phyloP scores from a whole-genome alignment of 2,888 invertebrate species.

The Oligia latruncula region DNA sequence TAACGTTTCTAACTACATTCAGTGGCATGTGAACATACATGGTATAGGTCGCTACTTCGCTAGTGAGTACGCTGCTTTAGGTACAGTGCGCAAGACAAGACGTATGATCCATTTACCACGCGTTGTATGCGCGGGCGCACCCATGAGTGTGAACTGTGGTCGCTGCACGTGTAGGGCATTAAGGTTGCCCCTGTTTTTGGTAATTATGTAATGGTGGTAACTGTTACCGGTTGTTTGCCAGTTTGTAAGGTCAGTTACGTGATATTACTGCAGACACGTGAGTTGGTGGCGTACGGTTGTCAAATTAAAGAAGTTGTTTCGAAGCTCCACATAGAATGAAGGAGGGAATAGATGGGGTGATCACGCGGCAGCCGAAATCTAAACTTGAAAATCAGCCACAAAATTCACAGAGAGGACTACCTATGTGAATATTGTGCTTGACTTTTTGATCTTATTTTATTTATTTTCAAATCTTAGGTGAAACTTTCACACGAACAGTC shows the following conservation, averaged over 20 bases:
- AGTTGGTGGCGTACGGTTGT: neutral
- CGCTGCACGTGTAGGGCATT: slow-evolving; percentile 54
- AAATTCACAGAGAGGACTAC: neutral
- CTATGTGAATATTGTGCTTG: neutral
- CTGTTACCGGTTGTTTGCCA: slow-evolving; percentile 10
- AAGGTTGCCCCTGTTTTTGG: slow-evolving; percentile 52
- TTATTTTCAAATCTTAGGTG: neutral
- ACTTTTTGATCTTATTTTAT: neutral
- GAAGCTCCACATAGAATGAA: neutral
- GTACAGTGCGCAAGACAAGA: slow-evolving; percentile 35
- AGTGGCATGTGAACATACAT: no score
- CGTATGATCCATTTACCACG: slow-evolving; percentile 60
- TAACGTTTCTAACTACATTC: neutral
- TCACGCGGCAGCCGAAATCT: neutral
- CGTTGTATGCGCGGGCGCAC: slow-evolving; percentile 62
- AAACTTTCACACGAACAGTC: neutral
- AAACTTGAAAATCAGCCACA: neutral
- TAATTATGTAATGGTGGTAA: slow-evolving; percentile 49
- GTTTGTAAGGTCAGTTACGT: slow-evolving; percentile 6
- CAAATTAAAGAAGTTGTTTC: neutral
- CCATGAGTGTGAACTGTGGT: slow-evolving; percentile 53
- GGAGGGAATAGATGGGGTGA: neutral
- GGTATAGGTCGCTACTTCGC: neutral
- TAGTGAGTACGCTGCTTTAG: slow-evolving; percentile 12
- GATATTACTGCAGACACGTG: neutral